Evolutionary conservation across 2,888 invertebrate genomes (phyloP).

Genomic region (Pinctada fucata): DNA sequence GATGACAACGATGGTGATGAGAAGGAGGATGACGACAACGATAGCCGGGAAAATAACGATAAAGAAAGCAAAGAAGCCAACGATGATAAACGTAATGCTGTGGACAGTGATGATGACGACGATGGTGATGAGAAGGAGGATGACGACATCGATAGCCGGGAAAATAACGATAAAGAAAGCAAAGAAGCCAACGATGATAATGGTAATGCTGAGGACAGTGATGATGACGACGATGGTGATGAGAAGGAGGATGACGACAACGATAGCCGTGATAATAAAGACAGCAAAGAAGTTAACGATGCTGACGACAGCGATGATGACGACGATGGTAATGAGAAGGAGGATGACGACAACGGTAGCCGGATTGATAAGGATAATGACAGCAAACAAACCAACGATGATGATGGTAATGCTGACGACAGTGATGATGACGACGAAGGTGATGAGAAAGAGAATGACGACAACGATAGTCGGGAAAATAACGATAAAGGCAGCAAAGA

Average conservation of each 20-base stretch:
- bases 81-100: not conserved
- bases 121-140: not conserved
- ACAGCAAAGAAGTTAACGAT: not conserved
- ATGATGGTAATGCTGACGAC: not conserved
- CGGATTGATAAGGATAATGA: not conserved
- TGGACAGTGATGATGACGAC: not conserved
- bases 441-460: constrained; percentile 2
- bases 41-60: not conserved
- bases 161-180: not conserved
- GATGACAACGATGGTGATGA: not conserved
- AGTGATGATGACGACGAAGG: not conserved
- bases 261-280: not conserved
- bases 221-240: not conserved
- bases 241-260: not conserved
- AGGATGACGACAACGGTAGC: not conserved
- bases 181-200: not conserved
- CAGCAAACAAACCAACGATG: not conserved
- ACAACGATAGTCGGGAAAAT: not conserved
- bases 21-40: not conserved
- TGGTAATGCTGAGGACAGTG: not conserved
- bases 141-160: not conserved
- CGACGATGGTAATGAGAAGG: not conserved
- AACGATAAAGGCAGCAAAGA: not conserved
- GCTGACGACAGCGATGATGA: not conserved
- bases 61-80: not conserved